Evolutionary conservation across 2,797 vertebrate species (phyloP).

Genomic region (Semotilus atromaculatus): DNA sequence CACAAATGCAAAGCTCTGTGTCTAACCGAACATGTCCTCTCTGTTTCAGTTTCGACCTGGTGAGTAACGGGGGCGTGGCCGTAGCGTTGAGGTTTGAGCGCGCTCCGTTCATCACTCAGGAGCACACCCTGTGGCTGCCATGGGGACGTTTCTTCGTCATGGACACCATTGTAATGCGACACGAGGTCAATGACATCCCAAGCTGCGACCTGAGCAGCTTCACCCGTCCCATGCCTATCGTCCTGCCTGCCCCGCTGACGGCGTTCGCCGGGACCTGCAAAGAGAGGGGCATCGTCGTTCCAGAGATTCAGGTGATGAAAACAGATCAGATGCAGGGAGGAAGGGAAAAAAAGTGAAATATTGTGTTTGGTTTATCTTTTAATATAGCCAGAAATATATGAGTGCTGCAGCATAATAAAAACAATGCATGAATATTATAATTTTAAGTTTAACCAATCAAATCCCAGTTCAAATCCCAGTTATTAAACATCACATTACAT

Average conservation of each 20-base stretch:
- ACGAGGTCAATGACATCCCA: slow-evolving; percentile 97
- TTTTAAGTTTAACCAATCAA: background rate
- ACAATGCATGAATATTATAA: background rate
- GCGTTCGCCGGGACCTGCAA: slow-evolving; percentile 91
- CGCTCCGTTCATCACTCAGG: slow-evolving; percentile 96
- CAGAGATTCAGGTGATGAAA: slow-evolving; percentile 93
- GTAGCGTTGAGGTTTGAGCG: slow-evolving; percentile 92
- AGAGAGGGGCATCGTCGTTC: slow-evolving; percentile 90
- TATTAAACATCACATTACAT: background rate
- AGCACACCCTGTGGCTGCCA: slow-evolving; percentile 95
- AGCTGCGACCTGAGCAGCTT: slow-evolving; percentile 98
- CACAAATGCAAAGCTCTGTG: background rate
- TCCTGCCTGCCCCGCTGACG: slow-evolving; percentile 90
- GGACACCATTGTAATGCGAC: slow-evolving; percentile 97
- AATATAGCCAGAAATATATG: background rate
- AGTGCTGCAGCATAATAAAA: background rate
- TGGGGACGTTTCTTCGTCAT: slow-evolving; percentile 99
- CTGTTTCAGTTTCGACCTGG: slow-evolving; percentile 90
- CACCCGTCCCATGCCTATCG: slow-evolving; percentile 87
- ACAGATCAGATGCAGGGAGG: background rate
- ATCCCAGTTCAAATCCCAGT: no score
- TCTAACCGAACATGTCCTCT: slow-evolving; percentile 44
- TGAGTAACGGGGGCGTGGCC: slow-evolving; percentile 93
- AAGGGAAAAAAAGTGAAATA: background rate
- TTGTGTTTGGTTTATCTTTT: background rate